Evolutionary conservation across 2,797 vertebrate species (phyloP).

Genomic region (Hydrophis major): DNA sequence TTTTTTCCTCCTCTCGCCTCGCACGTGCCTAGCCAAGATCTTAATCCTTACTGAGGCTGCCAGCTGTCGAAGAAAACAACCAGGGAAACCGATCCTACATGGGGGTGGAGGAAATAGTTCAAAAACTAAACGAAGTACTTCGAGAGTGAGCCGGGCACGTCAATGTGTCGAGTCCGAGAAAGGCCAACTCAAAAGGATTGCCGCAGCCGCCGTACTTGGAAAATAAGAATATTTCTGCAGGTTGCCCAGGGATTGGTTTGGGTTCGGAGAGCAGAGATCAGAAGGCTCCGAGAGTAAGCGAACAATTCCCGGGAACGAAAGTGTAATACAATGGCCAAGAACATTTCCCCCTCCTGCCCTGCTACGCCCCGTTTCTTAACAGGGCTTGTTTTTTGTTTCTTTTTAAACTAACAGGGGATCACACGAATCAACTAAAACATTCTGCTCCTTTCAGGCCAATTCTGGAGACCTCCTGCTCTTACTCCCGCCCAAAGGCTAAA

Average conservation of each 20-base stretch:
- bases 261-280: neutral
- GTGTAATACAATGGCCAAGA: neutral
- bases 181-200: neutral
- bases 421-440: neutral
- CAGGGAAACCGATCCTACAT: neutral
- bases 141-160: neutral
- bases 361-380: neutral
- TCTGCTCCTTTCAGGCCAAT: neutral
- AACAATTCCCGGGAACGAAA: neutral
- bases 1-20: neutral
- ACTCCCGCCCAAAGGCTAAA: neutral
- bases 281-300: neutral
- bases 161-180: neutral
- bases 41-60: neutral
- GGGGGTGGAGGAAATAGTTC: neutral
- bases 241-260: neutral
- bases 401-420: neutral
- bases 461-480: neutral
- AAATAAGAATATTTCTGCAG: neutral
- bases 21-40: neutral
- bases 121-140: neutral
- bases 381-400: too few relatives aligned
- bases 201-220: neutral
- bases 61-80: neutral
- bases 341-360: neutral